These are phyloP conservation scores for Chrysocyon brachyurus DNA, from an alignment of 2,797 vertebrate genomes.

Conservation along the genomic window DNA sequence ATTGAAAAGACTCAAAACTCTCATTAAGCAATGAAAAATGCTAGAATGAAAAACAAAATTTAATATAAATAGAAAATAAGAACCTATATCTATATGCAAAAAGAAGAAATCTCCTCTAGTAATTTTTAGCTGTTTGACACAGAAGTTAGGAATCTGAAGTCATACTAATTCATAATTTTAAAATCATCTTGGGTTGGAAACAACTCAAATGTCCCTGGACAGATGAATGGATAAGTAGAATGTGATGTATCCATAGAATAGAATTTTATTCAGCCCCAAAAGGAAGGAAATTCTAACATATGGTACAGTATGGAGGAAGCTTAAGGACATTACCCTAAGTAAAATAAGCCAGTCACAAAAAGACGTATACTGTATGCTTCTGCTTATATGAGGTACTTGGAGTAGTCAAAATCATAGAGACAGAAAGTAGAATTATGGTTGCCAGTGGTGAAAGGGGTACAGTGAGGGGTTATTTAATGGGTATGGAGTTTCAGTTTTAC, in stretches of 20 bases:
- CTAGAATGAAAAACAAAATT: not conserved
- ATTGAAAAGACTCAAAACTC: not conserved
- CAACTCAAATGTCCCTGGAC: not conserved
- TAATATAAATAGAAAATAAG: not conserved
- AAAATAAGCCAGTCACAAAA: not conserved
- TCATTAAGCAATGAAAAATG: not conserved
- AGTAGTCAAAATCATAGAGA: not conserved
- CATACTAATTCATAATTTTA: slow-evolving; percentile 4
- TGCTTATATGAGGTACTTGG: not conserved
- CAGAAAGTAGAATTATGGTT: not conserved
- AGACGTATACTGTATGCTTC: not conserved
- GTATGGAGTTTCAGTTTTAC: not conserved
- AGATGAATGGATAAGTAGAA: not conserved
- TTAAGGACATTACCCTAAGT: not conserved
- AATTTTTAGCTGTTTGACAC: not conserved
- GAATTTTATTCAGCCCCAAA: not conserved
- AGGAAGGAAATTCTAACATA: not conserved
- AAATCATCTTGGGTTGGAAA: not conserved
- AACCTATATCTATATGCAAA: slow-evolving; percentile 5
- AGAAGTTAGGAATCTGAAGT: not conserved
- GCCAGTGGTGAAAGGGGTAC: not conserved
- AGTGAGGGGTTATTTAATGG: not conserved
- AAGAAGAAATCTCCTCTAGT: not conserved
- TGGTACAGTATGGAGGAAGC: not conserved
- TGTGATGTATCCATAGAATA: not conserved